Conservation (phyloP, 2,888 invertebrate species). For the Panzeria rudis region DNA sequence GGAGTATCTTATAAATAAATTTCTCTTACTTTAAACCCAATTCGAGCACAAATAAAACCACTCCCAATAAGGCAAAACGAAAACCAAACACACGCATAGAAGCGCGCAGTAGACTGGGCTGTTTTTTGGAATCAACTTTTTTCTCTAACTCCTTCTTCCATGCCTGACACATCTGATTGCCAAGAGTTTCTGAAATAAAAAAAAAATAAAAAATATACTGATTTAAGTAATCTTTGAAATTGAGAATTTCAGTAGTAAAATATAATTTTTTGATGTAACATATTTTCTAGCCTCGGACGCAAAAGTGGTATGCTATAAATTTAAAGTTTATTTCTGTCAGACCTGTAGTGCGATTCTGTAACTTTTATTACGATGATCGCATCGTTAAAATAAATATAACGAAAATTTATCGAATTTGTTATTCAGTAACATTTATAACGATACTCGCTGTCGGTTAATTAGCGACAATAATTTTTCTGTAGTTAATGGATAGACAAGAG, state of each 20-base stretch:
- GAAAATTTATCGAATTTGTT: no score
- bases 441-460: no score
- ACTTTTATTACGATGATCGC: no score
- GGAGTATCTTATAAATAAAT: not conserved
- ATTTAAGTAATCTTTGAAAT: not conserved
- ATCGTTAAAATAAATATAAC: no score
- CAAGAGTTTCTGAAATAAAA: constrained; percentile 83
- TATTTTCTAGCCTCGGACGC: no score
- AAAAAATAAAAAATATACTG: constrained; percentile 39
- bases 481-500: no score
- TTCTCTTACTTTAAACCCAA: constrained; percentile 85
- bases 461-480: no score
- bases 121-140: constrained; percentile 80
- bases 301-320: no score
- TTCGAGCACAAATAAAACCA: constrained; percentile 86
- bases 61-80: constrained; percentile 85
- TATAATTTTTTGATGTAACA: not conserved
- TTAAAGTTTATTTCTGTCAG: no score
- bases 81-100: constrained; percentile 86
- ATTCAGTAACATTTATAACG: no score
- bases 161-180: constrained; percentile 85
- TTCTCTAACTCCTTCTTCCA: constrained; percentile 86
- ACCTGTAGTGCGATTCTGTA: no score
- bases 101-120: constrained; percentile 83
- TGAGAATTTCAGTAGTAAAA: not conserved